Conservation (phyloP, 2,888 invertebrate species). For the Caradrina kadenii region DNA sequence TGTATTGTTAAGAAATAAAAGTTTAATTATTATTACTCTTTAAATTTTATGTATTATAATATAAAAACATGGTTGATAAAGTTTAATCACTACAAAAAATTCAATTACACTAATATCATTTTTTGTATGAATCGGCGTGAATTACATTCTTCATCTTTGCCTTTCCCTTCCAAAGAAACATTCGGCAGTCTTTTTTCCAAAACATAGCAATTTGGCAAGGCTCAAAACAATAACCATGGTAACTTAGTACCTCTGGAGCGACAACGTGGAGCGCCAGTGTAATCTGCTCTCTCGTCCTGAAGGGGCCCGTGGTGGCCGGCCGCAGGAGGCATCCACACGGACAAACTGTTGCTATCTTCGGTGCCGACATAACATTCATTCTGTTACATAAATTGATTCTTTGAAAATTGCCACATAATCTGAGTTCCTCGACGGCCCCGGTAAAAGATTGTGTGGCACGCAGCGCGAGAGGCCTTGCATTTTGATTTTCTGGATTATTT, state of each 20-base stretch:
- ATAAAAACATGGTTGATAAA: constrained; percentile 54
- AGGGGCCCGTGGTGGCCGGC: constrained; percentile 79
- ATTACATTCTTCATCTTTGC: constrained; percentile 78
- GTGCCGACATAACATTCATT: constrained; percentile 74
- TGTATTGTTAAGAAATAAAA: constrained; percentile 66
- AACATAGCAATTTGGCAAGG: constrained; percentile 91
- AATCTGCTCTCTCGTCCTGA: constrained; percentile 84
- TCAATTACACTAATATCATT: constrained; percentile 62
- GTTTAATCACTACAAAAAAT: constrained; percentile 48
- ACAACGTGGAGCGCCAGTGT: constrained; percentile 86
- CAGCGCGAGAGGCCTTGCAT: constrained; percentile 80
- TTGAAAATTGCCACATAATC: constrained; percentile 81
- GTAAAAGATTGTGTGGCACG: constrained; percentile 87
- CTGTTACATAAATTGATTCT: constrained; percentile 80
- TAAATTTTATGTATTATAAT: constrained; percentile 61
- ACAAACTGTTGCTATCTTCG: constrained; percentile 79
- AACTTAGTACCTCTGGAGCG: constrained; percentile 87
- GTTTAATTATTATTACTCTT: constrained; percentile 54
- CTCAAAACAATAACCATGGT: constrained; percentile 90
- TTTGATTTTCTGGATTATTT: constrained; percentile 79
- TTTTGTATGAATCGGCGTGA: constrained; percentile 75
- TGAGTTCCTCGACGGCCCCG: constrained; percentile 83
- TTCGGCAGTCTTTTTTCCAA: constrained; percentile 93
- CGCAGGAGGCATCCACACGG: constrained; percentile 86
- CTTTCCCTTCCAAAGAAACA: constrained; percentile 91